phyloP scores from a whole-genome alignment of 1,140 invertebrate genomes.

The Solenopsis invicta region DNA sequence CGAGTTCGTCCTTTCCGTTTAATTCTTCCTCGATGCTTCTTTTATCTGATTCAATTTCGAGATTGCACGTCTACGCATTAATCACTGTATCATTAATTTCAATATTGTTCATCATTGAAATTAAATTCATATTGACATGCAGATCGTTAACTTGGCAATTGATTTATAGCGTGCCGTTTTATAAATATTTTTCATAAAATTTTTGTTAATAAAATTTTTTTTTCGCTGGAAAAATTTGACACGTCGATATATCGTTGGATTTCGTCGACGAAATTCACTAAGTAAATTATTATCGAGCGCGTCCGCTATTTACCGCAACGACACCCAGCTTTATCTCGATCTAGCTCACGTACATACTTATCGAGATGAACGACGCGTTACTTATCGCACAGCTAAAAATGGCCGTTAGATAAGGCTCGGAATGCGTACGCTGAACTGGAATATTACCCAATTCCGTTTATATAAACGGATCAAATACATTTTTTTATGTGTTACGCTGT shows the following conservation, averaged over 20 bases:
- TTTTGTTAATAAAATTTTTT: background rate
- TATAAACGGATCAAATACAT: conserved; percentile 11
- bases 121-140: background rate
- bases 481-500: background rate
- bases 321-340: conserved; percentile 63
- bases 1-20: conserved; percentile 60
- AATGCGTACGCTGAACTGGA: background rate
- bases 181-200: background rate
- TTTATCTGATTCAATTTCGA: conserved; percentile 42
- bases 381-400: conserved; percentile 63
- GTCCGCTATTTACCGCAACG: conserved; percentile 37
- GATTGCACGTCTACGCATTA: conserved; percentile 18
- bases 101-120: background rate
- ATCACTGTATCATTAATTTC: background rate
- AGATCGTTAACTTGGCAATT: background rate
- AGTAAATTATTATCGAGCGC: conserved; percentile 62
- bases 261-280: conserved; percentile 15
- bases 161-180: background rate
- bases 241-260: background rate
- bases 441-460: conserved; percentile 28
- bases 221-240: background rate
- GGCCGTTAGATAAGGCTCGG: conserved; percentile 62
- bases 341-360: conserved; percentile 67
- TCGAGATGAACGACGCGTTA: conserved; percentile 66
- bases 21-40: conserved; percentile 29